Base-by-base conservation (phyloP, 2,113 vertebrate species). In the Vulpes vulpes region DNA sequence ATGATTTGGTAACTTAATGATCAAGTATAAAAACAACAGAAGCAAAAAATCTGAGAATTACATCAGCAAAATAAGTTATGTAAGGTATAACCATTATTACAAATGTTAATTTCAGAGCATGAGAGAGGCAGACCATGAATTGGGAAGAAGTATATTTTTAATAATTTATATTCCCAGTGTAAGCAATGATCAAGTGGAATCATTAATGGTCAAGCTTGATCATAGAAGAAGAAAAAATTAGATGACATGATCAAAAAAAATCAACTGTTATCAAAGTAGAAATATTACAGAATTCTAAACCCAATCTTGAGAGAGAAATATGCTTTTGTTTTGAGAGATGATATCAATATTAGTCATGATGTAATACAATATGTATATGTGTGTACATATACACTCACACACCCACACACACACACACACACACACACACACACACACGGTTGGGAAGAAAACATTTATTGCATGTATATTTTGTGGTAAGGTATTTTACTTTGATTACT, bases 101-200 rank as follows among this genome's bases (percentile, higher is more conserved):
- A 92, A 82, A 81, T 82, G 4, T 80, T 95, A 96, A 78, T 59
- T 71, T 73, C 15, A 97, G 38, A 94, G 97, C 69, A 92, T 81
- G 57, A 2, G 55, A 80, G 73, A 96, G 27, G 71, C 35, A 97
- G 93, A 96, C 96, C 11, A 93, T 80, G 25, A 97, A 96, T 95
- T 83, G 5, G 80, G 62, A 94, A 97, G 55, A 23, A 85, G 91
- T 93, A 82, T 85, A 73, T 71, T 92, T 95, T 11, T 96, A 97
- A 97, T 79, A 53, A 97, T 98, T 98, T 98, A 97, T 22, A 91
- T 43, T 97, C 89, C 71, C 87, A 97, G 60, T 80, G 49, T 93
- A 97, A 98, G 35, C 91, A 89, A 96, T 97, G 82, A 97, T 97
- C 92, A 98, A 97, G 55, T 89, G 43, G 91, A 98, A 98, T 97